Evolutionary conservation across 2,113 vertebrate genomes (phyloP).

Genomic region (Miniopterus natalensis): DNA sequence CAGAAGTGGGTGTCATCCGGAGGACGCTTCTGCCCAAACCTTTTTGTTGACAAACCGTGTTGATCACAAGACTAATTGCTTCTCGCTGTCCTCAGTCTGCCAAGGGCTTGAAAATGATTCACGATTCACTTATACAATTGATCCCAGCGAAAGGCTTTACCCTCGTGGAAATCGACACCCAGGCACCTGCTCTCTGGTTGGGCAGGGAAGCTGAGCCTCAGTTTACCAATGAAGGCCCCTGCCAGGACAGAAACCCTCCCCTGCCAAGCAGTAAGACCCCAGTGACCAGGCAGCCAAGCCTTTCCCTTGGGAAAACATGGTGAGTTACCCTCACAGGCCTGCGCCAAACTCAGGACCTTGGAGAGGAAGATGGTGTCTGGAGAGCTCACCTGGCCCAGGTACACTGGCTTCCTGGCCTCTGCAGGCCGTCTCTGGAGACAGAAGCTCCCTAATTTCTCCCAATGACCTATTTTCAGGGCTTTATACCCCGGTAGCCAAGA

Average conservation of each 20-base stretch:
- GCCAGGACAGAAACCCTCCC: background rate
- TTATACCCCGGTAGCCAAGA: background rate
- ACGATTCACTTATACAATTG: background rate
- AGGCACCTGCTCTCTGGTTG: background rate
- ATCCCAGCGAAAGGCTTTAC: background rate
- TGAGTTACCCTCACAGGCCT: background rate
- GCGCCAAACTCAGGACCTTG: background rate
- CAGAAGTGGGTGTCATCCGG: slow-evolving; percentile 75
- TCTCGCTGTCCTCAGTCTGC: slow-evolving; percentile 42
- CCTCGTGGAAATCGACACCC: background rate
- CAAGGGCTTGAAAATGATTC: slow-evolving; percentile 23
- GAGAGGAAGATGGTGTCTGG: background rate
- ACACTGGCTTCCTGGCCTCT: rapidly evolving
- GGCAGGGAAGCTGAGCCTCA: background rate
- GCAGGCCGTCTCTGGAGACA: background rate
- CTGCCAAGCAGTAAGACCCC: background rate
- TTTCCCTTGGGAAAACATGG: background rate
- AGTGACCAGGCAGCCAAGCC: background rate
- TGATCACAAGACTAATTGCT: slow-evolving; percentile 62
- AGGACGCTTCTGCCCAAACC: slow-evolving; percentile 20
- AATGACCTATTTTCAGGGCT: background rate
- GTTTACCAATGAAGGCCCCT: too few relatives aligned
- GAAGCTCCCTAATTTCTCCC: background rate
- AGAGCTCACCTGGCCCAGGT: background rate
- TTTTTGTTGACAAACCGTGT: slow-evolving; percentile 71